Percentiles rank a stretch among this genome's conserved stretches.
Evolutionary conservation across 2,888 invertebrate genomes (phyloP).

Genomic region (Nesidiocoris tenuis): DNA sequence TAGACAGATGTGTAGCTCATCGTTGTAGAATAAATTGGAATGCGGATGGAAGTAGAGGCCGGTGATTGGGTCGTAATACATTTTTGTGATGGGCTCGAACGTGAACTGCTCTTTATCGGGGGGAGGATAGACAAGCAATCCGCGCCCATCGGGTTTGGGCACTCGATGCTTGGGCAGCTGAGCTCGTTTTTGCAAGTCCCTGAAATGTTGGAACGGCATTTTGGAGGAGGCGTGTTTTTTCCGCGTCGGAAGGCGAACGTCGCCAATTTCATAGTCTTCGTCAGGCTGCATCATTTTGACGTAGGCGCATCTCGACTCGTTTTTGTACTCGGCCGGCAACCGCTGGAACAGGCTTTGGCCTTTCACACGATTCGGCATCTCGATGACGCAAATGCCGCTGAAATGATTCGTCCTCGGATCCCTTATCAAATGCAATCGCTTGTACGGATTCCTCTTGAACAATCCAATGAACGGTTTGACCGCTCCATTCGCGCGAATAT

Average conservation of each 20-base stretch:
- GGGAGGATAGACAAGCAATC: neutral
- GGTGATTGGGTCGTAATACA: conserved; percentile 2
- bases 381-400: conserved; percentile 9
- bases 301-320: neutral
- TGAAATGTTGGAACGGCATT: neutral
- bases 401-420: neutral
- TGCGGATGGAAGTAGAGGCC: neutral
- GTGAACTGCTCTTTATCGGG: neutral
- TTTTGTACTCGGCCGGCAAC: neutral
- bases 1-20: conserved; percentile 8
- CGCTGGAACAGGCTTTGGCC: neutral
- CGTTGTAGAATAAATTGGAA: conserved; percentile 1
- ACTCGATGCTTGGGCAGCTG: neutral
- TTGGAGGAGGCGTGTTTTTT: neutral
- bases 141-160: neutral
- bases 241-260: neutral
- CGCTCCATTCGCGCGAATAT: neutral
- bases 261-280: neutral
- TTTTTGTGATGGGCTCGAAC: neutral
- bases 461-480: neutral
- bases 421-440: neutral
- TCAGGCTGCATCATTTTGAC: neutral
- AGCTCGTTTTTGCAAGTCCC: neutral
- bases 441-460: neutral
- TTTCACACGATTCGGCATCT: neutral